Percentiles rank a stretch among this genome's conserved stretches.
phyloP scores from a whole-genome alignment of 1,140 invertebrate species.

The Zaprionus gabonicus region DNA sequence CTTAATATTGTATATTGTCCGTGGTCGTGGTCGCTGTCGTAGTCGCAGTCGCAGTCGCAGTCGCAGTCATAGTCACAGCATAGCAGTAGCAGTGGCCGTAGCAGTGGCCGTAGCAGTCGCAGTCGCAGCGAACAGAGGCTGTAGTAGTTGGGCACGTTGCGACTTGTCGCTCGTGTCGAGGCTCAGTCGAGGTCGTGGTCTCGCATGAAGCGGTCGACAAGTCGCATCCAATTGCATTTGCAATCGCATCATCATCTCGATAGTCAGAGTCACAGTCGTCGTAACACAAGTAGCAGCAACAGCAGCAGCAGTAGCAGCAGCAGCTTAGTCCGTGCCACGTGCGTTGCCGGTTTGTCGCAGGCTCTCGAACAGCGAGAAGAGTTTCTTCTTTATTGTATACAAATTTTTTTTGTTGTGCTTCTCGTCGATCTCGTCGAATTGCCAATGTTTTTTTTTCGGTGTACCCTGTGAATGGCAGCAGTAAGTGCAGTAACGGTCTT shows the following conservation, averaged over 20 bases:
- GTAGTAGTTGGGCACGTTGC: slow-evolving; percentile 13
- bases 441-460: slow-evolving; percentile 32
- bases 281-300: neutral
- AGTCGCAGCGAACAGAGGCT: slow-evolving; percentile 15
- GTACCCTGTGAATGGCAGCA: slow-evolving; percentile 15
- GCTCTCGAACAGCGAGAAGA: slow-evolving; percentile 3
- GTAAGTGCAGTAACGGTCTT: slow-evolving; percentile 12
- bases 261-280: neutral
- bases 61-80: neutral
- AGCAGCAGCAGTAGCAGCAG: neutral
- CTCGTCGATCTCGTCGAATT: slow-evolving; percentile 2
- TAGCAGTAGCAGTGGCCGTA: slow-evolving; percentile 1
- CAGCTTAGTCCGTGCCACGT: slow-evolving; percentile 18
- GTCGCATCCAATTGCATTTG: slow-evolving; percentile 21
- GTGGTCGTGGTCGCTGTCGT: slow-evolving; percentile 25
- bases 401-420: slow-evolving; percentile 30
- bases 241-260: slow-evolving; percentile 18
- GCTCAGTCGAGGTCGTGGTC: slow-evolving; percentile 67
- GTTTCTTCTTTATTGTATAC: neutral
- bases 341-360: slow-evolving; percentile 1
- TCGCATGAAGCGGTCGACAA: slow-evolving; percentile 55
- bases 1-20: slow-evolving; percentile 13
- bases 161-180: slow-evolving; percentile 25
- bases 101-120: slow-evolving; percentile 14
- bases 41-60: slow-evolving; percentile 6